Conservation (phyloP, 2,888 invertebrate genomes). For the Dolomedes plantarius region DNA sequence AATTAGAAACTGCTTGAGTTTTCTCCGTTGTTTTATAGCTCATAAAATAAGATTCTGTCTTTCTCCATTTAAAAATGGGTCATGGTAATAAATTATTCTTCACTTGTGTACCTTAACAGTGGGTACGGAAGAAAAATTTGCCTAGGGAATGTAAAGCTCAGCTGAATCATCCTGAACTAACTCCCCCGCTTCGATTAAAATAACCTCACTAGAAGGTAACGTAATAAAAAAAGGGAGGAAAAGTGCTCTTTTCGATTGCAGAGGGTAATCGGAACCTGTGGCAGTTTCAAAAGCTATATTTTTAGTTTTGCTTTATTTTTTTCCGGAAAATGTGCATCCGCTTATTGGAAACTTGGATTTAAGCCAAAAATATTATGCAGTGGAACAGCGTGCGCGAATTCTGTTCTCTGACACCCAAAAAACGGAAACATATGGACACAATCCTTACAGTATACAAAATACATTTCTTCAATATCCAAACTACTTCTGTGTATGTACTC, state of each 20-base stretch:
- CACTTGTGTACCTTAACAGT: conserved; percentile 19
- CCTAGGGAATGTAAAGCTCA: neutral
- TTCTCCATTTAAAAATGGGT: conserved; percentile 21
- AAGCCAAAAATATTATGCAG: too few relatives aligned
- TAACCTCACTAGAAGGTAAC: conserved; percentile 28
- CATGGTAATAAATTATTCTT: conserved; percentile 22
- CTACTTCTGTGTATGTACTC: too few relatives aligned
- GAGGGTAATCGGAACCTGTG: conserved; percentile 17
- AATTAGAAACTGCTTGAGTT: too few relatives aligned
- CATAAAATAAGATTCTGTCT: neutral
- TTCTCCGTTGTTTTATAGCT: neutral
- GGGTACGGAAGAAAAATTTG: neutral
- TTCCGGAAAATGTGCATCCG: too few relatives aligned
- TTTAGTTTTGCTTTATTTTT: conserved; percentile 27
- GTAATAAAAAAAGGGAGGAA: neutral
- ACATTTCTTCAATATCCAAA: too few relatives aligned
- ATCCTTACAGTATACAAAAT: too few relatives aligned
- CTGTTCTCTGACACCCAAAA: too few relatives aligned
- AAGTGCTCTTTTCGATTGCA: conserved; percentile 52
- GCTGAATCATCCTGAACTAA: conserved; percentile 42
- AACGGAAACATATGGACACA: too few relatives aligned
- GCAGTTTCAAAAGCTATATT: conserved; percentile 31
- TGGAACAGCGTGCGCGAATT: too few relatives aligned
- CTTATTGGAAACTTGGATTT: too few relatives aligned
- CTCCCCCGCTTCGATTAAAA: conserved; percentile 66